A percentile compares a stretch with the other conserved stretches of the same genome.
These are phyloP conservation scores for Diorhabda sublineata DNA, from an alignment of 1,140 invertebrate genomes.

Conservation along the genomic window DNA sequence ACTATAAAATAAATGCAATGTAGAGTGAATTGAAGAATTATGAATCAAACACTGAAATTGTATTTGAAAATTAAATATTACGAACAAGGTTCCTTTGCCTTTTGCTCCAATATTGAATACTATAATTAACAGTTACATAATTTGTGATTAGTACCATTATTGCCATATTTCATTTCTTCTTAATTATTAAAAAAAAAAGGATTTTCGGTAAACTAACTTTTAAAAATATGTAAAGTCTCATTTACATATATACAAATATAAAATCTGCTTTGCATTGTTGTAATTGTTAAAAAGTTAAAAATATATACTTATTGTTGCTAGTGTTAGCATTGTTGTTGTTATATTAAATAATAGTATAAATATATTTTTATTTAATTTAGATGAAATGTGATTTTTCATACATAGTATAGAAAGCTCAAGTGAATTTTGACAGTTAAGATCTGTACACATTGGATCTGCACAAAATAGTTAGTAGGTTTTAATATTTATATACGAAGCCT, in stretches of 20 bases:
- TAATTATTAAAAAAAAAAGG: too few relatives aligned
- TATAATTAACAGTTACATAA: too few relatives aligned
- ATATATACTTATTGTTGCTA: conserved; percentile 43
- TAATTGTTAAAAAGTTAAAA: conserved; percentile 38
- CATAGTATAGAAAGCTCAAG: conserved; percentile 26
- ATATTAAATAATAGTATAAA: conserved; percentile 36
- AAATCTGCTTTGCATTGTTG: conserved; percentile 42
- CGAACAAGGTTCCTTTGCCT: too few relatives aligned
- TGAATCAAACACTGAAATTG: too few relatives aligned
- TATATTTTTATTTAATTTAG: conserved; percentile 37
- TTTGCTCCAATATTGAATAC: too few relatives aligned
- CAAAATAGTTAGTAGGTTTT: conserved; percentile 25
- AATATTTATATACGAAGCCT: background rate
- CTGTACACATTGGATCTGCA: conserved; percentile 24
- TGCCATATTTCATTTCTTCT: too few relatives aligned
- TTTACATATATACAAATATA: background rate
- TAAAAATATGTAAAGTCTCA: too few relatives aligned
- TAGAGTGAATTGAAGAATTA: too few relatives aligned
- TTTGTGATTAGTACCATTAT: too few relatives aligned
- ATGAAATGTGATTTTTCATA: conserved; percentile 31
- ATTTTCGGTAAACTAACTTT: too few relatives aligned
- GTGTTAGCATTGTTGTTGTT: conserved; percentile 41
- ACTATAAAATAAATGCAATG: too few relatives aligned
- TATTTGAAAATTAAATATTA: too few relatives aligned
- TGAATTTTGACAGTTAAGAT: conserved; percentile 22